phyloP scores from a whole-genome alignment of 2,113 vertebrate species.

The Alligator mississippiensis region DNA sequence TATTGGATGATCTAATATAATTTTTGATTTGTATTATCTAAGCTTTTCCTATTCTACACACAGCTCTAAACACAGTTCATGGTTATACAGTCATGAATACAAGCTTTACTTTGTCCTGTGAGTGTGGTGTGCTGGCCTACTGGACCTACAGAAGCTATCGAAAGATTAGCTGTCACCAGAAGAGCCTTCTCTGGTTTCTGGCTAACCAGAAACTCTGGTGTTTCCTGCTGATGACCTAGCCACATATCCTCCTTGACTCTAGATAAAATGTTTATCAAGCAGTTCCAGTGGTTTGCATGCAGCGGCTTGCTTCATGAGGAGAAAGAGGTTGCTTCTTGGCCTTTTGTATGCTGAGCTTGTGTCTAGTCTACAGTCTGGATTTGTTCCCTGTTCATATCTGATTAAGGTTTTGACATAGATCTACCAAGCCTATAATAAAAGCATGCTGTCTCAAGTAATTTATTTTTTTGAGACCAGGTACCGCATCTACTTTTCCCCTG shows the following conservation, averaged over 20 bases:
- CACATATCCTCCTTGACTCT: not conserved
- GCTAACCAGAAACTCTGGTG: not conserved
- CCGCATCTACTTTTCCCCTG: not conserved
- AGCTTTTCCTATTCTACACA: not conserved
- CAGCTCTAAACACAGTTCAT: not conserved
- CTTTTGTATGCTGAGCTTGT: not conserved
- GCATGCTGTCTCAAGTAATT: not conserved
- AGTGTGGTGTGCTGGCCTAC: not conserved
- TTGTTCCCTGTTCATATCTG: not conserved
- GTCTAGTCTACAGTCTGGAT: not conserved
- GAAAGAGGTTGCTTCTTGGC: not conserved
- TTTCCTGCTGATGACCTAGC: not conserved
- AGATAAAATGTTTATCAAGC: not conserved
- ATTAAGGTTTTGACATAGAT: not conserved
- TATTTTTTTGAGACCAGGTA: not conserved
- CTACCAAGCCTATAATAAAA: not conserved
- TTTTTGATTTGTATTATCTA: not conserved
- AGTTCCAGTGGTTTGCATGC: not conserved
- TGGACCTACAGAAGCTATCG: not conserved
- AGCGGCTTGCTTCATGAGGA: not conserved
- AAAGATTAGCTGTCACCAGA: not conserved
- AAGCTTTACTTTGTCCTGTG: not conserved
- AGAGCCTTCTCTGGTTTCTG: not conserved
- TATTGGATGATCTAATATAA: not conserved
- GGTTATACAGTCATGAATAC: accelerated